Base-by-base conservation (phyloP, 2,888 invertebrate genomes). In the Macropis europaea region DNA sequence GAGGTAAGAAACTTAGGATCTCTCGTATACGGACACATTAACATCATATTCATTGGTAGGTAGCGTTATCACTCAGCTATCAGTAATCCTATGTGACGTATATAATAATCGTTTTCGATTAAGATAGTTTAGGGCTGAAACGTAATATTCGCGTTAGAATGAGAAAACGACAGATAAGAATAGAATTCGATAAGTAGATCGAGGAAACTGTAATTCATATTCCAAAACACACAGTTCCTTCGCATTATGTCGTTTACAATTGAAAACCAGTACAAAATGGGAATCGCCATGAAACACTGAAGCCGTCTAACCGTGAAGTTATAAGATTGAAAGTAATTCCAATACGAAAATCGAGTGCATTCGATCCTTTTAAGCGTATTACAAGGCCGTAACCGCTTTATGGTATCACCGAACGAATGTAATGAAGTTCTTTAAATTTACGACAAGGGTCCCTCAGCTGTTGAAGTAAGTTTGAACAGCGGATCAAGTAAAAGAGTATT, bases 351-450 rank as follows among this genome's bases (percentile, higher is more conserved):
- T 52, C 54, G 56, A 67, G 60, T 57, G 50, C 66, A 50, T 77
- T 77, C 67, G 54, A 77, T 61, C 66, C 70, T 70, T 74, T 73
- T 77, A 70, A 77, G 74, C 70, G 74, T 74, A 67, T 77, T 77
- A 77, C 70, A 67, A 74, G 63, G 67, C 57, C 60, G 60, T 74
- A 77, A 73, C 66, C 22, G 59, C 52, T 77, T 76, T 73, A 77
- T 66, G 53, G 73, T 77, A 69, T 69, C 66, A 40, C 43, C 57
- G 66, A 59, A 69, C 57, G 50, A 64, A 62, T 42, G 64, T 73
- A 69, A 77, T 63, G 28, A 69, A 67, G 48, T 77, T 70, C 50
- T 22, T 17, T 36, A 52, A 53, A 77, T 77, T 74, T 70, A 63
- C 48, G 53, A 70, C 30, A 11, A 32, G 32, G 43, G 24, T n/a